A percentile compares a stretch with the other conserved stretches of the same genome.
These are phyloP conservation scores for Eulithis prunata DNA, from an alignment of 2,888 invertebrate genomes.

Conservation along the genomic window DNA sequence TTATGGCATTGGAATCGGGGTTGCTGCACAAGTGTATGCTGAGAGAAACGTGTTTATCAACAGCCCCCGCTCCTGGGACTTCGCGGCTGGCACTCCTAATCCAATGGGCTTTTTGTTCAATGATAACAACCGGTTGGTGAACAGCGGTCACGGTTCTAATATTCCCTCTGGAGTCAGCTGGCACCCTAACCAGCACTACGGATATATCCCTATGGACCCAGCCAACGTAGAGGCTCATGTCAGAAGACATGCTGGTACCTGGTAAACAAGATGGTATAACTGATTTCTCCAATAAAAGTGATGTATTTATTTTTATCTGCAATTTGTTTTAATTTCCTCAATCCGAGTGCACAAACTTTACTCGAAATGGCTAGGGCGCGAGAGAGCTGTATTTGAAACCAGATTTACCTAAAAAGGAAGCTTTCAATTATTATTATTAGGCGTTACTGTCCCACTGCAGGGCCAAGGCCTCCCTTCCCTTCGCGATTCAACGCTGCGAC, in stretches of 20 bases:
- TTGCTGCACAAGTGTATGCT: slow-evolving; percentile 21
- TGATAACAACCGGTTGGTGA: slow-evolving; percentile 22
- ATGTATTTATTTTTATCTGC: no score
- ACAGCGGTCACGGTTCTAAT: not conserved
- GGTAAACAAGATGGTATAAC: not conserved
- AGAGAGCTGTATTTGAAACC: no score
- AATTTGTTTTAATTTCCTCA: no score
- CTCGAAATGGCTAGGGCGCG: no score
- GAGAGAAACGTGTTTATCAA: slow-evolving; percentile 36
- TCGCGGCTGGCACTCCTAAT: slow-evolving; percentile 13
- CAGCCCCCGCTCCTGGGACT: slow-evolving; percentile 29
- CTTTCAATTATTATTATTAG: no score
- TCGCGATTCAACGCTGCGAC: no score
- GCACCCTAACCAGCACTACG: slow-evolving; percentile 3
- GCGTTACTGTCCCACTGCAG: no score
- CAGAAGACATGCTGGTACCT: slow-evolving; percentile 20
- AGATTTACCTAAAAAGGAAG: no score
- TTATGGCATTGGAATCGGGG: slow-evolving; percentile 33
- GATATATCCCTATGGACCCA: slow-evolving; percentile 2
- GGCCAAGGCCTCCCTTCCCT: no score
- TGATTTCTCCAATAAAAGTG: no score
- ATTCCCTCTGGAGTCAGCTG: slow-evolving; percentile 4
- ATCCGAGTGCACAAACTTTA: no score
- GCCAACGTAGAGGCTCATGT: slow-evolving; percentile 14
- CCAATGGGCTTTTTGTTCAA: slow-evolving; percentile 10